Base-by-base conservation (phyloP, 2,888 invertebrate genomes). In the Iphiclides podalirius region DNA sequence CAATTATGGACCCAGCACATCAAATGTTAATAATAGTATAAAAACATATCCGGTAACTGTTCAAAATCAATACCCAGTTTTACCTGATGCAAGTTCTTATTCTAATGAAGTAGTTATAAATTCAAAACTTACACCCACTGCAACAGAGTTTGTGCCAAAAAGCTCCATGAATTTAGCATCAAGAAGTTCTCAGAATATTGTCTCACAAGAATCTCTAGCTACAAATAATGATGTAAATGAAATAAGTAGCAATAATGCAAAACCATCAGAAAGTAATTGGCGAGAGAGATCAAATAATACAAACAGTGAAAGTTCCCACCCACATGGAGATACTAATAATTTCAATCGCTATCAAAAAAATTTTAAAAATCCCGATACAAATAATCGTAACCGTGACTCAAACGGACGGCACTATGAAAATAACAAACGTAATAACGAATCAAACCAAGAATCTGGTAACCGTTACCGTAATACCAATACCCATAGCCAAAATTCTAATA, bases 61-160 rank as follows among this genome's bases (percentile, higher is more conserved):
- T 26, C 76, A 74, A 55, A 67, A 47, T 48, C 72, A 74, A 47
- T 72, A 71, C 44, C 50, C 61, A 52, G 58, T 45, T 40, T 31
- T 57, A 47, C 46, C 66, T 46, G 70, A 72, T n/a, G 52, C 69
- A 31, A 67, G 55, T 62, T 58, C 62, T 37, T 78, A 71, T 55
- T 55, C 71, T 35, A 79, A 72, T 66, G 76, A 80, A 42, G 63
- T 82, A 60, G 73, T 81, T 54, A 70, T 77, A 42, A 82, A 80
- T 57, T 91, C 91, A 28, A 91, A 87, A 59, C 75, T 91, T 34
- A 90, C 91, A 47, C 76, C 90, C 9, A 90, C 89, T 36, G 91
- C 91, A 13, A 86, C 76, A 52, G 91, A 91, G 71, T 91, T 91
- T 81, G 82, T 90, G 56, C 91, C 91, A 49, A 90, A 88, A 69